Percentiles rank a stretch among this genome's conserved stretches.
Conservation (phyloP, 2,888 invertebrate species). For the Lottia scabra region DNA sequence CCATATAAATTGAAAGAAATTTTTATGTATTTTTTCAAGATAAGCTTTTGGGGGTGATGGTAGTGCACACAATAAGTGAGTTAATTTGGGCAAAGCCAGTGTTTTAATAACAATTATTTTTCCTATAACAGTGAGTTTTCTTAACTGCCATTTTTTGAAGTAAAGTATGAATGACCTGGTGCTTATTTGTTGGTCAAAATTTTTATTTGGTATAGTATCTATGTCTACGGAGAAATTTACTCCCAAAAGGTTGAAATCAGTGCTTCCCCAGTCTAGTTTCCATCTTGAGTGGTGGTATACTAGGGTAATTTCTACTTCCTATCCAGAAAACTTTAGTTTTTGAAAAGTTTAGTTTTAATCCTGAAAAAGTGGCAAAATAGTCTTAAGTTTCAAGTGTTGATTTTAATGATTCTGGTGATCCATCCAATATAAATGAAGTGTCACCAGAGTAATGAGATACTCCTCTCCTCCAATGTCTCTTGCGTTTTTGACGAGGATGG, state of each 20-base stretch:
- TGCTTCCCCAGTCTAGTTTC: too few relatives aligned
- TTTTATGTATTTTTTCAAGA: background rate
- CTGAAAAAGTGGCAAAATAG: background rate
- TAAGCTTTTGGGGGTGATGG: too few relatives aligned
- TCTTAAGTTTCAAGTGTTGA: background rate
- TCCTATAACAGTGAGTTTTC: too few relatives aligned
- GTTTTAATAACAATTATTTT: too few relatives aligned
- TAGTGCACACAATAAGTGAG: too few relatives aligned
- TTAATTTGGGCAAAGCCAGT: too few relatives aligned
- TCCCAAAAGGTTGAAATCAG: too few relatives aligned
- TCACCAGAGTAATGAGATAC: constrained; percentile 8
- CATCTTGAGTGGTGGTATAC: too few relatives aligned
- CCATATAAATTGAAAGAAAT: background rate
- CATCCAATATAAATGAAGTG: constrained; percentile 7
- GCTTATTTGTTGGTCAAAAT: background rate
- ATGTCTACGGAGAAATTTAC: too few relatives aligned
- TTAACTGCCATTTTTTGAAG: background rate
- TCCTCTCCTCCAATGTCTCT: background rate
- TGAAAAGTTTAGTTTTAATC: background rate
- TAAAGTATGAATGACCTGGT: background rate
- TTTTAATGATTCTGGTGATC: constrained; percentile 7
- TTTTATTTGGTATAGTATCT: too few relatives aligned
- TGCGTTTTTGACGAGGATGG: constrained; percentile 1
- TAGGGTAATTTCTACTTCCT: background rate
- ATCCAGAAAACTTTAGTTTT: constrained; percentile 8